Evolutionary conservation across 2,888 invertebrate species (phyloP).

Genomic region (Nephrotoma flavescens): DNA sequence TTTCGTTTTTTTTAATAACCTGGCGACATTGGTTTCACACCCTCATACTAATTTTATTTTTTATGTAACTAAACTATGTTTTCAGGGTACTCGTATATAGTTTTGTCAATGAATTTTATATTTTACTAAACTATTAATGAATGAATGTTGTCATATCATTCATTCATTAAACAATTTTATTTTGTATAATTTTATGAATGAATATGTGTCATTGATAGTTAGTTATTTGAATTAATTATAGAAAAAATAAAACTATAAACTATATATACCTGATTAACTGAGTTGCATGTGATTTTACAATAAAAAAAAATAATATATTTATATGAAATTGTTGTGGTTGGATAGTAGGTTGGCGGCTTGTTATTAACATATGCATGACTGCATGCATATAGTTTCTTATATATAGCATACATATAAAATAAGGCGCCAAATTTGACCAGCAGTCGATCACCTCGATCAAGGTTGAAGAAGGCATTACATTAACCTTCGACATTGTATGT

Average conservation of each 20-base stretch:
- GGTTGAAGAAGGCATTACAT: not conserved
- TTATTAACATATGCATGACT: not conserved
- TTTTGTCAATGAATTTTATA: not conserved
- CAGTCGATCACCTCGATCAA: not conserved
- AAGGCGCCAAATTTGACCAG: not conserved
- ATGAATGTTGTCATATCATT: not conserved
- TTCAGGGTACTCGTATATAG: not conserved
- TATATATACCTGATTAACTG: not conserved
- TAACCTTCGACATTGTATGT: not conserved
- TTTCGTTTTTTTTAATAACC: not conserved
- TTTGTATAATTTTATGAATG: not conserved
- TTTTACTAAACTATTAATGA: not conserved
- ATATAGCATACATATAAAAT: not conserved
- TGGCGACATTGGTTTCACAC: not conserved
- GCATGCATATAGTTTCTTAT: not conserved
- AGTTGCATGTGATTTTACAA: not conserved
- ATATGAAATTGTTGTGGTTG: not conserved
- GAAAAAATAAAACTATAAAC: not conserved
- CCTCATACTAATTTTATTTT: not conserved
- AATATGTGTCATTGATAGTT: not conserved
- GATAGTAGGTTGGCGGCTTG: not conserved
- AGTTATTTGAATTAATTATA: not conserved
- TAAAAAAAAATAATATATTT: not conserved
- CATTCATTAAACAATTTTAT: not conserved
- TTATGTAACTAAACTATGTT: not conserved